phyloP scores from a whole-genome alignment of 2,113 vertebrate species.

The Malurus alboscapulatus region DNA sequence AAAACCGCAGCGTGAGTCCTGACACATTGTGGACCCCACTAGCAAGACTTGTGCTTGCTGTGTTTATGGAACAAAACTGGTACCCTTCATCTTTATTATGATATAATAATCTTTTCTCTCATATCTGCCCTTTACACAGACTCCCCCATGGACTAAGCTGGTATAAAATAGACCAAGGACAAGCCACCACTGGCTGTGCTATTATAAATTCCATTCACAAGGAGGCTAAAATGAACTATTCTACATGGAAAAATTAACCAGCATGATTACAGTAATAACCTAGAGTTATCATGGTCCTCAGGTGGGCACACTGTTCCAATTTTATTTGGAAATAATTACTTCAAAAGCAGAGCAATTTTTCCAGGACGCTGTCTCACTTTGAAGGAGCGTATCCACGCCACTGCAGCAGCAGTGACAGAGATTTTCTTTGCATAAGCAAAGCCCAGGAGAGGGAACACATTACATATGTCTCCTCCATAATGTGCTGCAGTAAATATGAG shows the following conservation, averaged over 20 bases:
- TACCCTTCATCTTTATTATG: neutral
- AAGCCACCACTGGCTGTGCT: neutral
- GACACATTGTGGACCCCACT: neutral
- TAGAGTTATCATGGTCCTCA: constrained; percentile 26
- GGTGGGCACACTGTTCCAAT: constrained; percentile 1
- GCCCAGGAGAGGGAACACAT: constrained; percentile 34
- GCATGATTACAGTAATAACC: constrained; percentile 21
- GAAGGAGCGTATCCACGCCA: rapidly evolving
- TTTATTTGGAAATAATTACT: constrained; percentile 47
- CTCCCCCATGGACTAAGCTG: neutral
- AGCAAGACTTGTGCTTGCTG: neutral
- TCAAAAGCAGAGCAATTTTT: constrained; percentile 29
- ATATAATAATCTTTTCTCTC: neutral
- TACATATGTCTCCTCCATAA: constrained; percentile 27
- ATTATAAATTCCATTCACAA: constrained; percentile 4
- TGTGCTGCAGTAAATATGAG: constrained; percentile 9
- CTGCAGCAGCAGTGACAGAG: neutral
- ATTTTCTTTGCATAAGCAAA: constrained; percentile 34
- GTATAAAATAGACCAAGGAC: neutral
- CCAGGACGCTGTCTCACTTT: neutral
- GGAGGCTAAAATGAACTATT: constrained; percentile 6
- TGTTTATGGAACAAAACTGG: neutral
- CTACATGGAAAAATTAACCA: neutral
- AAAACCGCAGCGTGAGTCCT: rapidly evolving
- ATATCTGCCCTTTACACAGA: neutral